A percentile compares a stretch with the other conserved stretches of the same genome.
Evolutionary conservation across 1,140 invertebrate genomes (phyloP).

Genomic region (Drosophila willistoni): DNA sequence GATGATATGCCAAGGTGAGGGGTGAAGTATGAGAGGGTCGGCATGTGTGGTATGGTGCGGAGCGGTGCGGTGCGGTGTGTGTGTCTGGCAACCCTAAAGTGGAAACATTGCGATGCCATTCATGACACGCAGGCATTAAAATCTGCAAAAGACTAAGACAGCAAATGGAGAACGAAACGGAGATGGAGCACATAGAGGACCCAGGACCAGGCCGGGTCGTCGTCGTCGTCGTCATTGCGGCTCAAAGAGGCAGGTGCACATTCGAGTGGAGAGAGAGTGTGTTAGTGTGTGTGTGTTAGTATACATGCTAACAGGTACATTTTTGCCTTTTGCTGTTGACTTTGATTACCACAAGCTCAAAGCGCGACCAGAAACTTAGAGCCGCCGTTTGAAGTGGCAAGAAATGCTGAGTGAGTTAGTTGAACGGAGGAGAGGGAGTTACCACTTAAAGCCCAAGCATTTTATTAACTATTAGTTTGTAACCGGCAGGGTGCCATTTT

Average conservation of each 20-base stretch:
- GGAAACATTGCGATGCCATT: slow-evolving; percentile 77
- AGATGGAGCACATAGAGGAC: slow-evolving; percentile 1
- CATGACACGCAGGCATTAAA: slow-evolving; percentile 79
- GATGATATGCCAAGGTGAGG: background rate
- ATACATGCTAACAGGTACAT: slow-evolving; percentile 59
- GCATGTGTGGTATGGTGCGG: background rate
- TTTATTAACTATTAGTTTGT: slow-evolving; percentile 75
- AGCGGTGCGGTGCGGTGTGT: slow-evolving; percentile 17
- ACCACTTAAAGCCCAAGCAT: slow-evolving; percentile 63
- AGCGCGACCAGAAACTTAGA: background rate
- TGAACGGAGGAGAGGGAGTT: background rate
- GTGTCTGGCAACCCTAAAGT: slow-evolving; percentile 63
- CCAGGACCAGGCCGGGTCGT: slow-evolving; percentile 15
- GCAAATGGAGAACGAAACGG: slow-evolving; percentile 12
- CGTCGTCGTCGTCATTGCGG: slow-evolving; percentile 15
- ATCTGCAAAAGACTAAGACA: slow-evolving; percentile 53
- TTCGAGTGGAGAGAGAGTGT: slow-evolving; percentile 20
- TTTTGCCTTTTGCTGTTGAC: slow-evolving; percentile 48
- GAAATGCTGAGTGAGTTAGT: background rate
- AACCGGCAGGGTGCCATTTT: slow-evolving; percentile 47
- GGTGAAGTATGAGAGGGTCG: background rate
- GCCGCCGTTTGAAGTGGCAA: slow-evolving; percentile 7
- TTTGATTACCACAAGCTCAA: slow-evolving; percentile 46
- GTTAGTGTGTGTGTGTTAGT: slow-evolving; percentile 10
- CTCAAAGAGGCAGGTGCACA: slow-evolving; percentile 50